phyloP scores from a whole-genome alignment of 2,113 vertebrate genomes.

The Ageneiosus marmoratus region DNA sequence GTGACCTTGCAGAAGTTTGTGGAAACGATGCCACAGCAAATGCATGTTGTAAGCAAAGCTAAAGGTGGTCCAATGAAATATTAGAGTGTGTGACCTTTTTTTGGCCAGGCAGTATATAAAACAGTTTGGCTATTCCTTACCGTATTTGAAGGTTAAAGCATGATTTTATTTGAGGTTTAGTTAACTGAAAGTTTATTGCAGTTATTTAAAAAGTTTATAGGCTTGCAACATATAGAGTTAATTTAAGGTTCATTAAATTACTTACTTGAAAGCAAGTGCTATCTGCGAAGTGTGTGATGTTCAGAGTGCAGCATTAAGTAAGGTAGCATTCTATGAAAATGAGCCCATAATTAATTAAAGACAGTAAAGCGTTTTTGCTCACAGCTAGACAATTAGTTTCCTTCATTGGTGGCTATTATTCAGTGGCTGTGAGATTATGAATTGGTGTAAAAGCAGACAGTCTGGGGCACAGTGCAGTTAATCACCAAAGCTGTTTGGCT shows the following conservation, averaged over 20 bases:
- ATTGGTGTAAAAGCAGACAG: slow-evolving; percentile 37
- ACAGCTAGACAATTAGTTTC: slow-evolving; percentile 42
- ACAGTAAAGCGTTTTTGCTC: slow-evolving; percentile 20
- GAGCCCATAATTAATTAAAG: slow-evolving; percentile 35
- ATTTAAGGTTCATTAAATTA: slow-evolving; percentile 19
- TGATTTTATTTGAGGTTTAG: too few relatives aligned
- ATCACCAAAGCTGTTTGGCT: slow-evolving; percentile 32
- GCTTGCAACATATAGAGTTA: too few relatives aligned
- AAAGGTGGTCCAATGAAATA: too few relatives aligned
- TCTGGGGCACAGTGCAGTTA: slow-evolving; percentile 37
- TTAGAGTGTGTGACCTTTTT: too few relatives aligned
- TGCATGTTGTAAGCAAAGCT: too few relatives aligned
- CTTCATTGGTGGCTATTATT: slow-evolving; percentile 35
- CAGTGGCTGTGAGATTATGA: slow-evolving; percentile 34
- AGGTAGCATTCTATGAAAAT: slow-evolving; percentile 33
- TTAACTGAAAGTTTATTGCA: too few relatives aligned
- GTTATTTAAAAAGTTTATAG: too few relatives aligned
- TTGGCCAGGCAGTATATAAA: too few relatives aligned
- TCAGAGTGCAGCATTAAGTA: slow-evolving; percentile 25
- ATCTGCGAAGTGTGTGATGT: slow-evolving; percentile 23
- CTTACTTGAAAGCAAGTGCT: not conserved
- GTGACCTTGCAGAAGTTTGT: too few relatives aligned
- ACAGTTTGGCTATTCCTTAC: too few relatives aligned
- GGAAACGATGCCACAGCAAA: too few relatives aligned
- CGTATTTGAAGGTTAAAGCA: too few relatives aligned